Evolutionary conservation across 2,113 vertebrate species (phyloP).

Genomic region (Hippocampus mohnikei): DNA sequence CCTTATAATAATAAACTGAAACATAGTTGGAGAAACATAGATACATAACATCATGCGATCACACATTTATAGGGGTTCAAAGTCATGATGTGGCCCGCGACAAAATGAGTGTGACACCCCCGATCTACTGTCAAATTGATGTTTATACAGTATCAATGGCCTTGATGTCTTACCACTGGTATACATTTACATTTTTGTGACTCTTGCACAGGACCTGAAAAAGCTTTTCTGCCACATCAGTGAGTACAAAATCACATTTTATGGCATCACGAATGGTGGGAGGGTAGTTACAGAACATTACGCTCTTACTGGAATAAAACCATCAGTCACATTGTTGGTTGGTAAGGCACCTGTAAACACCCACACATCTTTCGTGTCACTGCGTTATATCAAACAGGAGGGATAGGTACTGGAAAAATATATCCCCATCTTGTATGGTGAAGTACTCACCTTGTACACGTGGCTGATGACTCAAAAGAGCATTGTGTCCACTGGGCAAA

Average conservation of each 20-base stretch:
- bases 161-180: no score
- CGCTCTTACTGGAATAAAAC: conserved; percentile 37
- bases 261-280: conserved; percentile 31
- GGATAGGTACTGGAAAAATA: conserved; percentile 35
- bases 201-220: not conserved
- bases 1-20: no score
- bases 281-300: conserved; percentile 18
- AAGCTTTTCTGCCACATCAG: conserved; percentile 45
- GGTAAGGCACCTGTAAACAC: conserved; percentile 60
- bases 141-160: no score
- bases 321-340: conserved; percentile 46
- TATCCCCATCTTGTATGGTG: conserved; percentile 13
- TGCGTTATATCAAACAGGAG: conserved; percentile 27
- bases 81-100: no score
- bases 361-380: conserved; percentile 41
- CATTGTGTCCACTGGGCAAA: conserved; percentile 25
- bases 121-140: no score
- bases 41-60: no score
- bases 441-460: conserved; percentile 22
- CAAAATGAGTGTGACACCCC: no score
- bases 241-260: conserved; percentile 28
- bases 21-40: no score
- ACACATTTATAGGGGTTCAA: no score
- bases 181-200: conserved; percentile 6
- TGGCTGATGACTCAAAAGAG: conserved; percentile 31